Conservation (phyloP, 1,140 invertebrate genomes). For the Ptiloglossa arizonensis region DNA sequence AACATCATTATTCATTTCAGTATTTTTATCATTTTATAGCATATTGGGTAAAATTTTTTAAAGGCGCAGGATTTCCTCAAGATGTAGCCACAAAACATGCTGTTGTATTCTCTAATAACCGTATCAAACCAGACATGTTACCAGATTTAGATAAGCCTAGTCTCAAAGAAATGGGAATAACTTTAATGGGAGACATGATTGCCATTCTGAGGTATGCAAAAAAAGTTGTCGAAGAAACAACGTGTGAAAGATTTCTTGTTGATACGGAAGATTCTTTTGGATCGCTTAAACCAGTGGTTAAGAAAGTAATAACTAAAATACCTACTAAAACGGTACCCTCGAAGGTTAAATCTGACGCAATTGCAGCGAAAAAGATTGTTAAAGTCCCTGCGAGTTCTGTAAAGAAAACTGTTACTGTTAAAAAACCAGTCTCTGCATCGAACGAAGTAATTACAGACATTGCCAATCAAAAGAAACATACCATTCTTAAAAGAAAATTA, state of each 20-base stretch:
- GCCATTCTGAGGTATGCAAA: conserved; percentile 89
- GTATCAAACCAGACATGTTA: conserved; percentile 88
- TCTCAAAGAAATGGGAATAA: conserved; percentile 89
- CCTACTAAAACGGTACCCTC: conserved; percentile 39
- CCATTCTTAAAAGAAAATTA: conserved; percentile 65
- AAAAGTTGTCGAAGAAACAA: conserved; percentile 84
- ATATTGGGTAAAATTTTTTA: conserved; percentile 88
- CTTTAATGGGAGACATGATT: conserved; percentile 89
- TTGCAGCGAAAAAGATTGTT: conserved; percentile 45
- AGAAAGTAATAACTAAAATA: conserved; percentile 66
- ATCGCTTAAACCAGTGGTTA: conserved; percentile 41
- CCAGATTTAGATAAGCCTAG: conserved; percentile 88
- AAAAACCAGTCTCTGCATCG: conserved; percentile 63
- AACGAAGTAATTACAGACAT: conserved; percentile 55
- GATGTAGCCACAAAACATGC: conserved; percentile 88
- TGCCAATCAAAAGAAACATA: conserved; percentile 52
- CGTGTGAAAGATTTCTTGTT: conserved; percentile 80
- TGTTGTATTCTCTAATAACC: conserved; percentile 88
- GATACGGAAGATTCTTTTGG: conserved; percentile 71
- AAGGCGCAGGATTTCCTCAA: conserved; percentile 86
- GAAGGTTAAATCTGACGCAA: conserved; percentile 53
- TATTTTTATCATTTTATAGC: conserved; percentile 72
- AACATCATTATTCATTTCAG: background rate
- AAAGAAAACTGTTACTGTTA: conserved; percentile 56
- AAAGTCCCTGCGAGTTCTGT: conserved; percentile 53